These are phyloP conservation scores for Leptogaster cylindrica DNA, from an alignment of 2,888 invertebrate species.

Conservation along the genomic window DNA sequence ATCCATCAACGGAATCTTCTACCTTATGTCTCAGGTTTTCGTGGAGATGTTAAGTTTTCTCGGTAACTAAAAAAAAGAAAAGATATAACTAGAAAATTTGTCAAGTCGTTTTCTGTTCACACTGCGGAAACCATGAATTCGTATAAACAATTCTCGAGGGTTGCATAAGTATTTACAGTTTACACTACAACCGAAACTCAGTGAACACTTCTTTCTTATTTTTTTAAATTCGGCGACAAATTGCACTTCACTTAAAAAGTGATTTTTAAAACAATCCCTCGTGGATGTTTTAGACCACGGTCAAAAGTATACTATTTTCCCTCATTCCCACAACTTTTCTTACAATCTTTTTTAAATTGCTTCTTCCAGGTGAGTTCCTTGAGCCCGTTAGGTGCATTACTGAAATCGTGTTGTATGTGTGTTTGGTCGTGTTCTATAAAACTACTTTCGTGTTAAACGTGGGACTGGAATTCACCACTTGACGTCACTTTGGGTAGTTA, in stretches of 20 bases:
- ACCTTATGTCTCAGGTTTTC: neutral
- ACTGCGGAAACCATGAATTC: slow-evolving; percentile 9
- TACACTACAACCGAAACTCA: too few species aligned
- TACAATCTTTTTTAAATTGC: too few species aligned
- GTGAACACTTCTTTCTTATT: neutral
- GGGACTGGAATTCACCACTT: too few species aligned
- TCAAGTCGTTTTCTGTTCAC: slow-evolving; percentile 8
- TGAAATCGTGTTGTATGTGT: too few species aligned
- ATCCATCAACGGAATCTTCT: neutral
- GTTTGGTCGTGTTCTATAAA: too few species aligned
- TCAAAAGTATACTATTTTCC: neutral
- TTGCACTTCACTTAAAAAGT: neutral
- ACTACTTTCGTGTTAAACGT: too few species aligned
- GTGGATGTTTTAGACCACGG: neutral
- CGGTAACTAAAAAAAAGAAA: neutral
- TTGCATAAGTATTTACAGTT: slow-evolving; percentile 13
- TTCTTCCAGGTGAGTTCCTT: too few species aligned
- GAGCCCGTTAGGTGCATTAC: too few species aligned
- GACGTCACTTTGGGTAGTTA: too few species aligned
- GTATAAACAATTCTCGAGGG: slow-evolving; percentile 16
- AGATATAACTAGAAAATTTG: neutral
- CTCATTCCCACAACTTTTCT: neutral
- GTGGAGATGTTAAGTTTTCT: neutral
- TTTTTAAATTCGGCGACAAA: slow-evolving; percentile 6
- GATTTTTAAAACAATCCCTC: slow-evolving; percentile 3